Evolutionary conservation across 92 coral and sea anemone species (phyloP), one percentile per base, ranked within the genome.

Genomic region (Montipora capitata): DNA sequence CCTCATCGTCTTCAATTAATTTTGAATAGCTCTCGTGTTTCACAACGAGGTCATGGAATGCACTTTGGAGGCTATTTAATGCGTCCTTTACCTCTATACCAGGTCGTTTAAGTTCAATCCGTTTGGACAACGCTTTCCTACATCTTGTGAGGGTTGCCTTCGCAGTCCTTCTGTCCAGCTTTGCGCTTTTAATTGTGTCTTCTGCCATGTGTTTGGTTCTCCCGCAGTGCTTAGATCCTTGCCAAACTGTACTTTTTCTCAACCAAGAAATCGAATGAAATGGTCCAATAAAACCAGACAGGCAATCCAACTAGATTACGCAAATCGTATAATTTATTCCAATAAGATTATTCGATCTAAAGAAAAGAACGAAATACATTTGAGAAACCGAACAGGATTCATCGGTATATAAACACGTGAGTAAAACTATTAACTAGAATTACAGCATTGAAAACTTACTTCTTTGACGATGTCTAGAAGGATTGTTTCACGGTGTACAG

Each of bases 1-100:
- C 92, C 59, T 76, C 94, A 42, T 85, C 82, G 62, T 91, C 94
- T 62, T 86, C 94, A 12, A 86, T 68, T 5, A 79, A 62, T 85
- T 67, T 87, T 27, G 61, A 43, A 68, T 65, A 87, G 41, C 43
- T 56, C 51, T 91, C 94, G 43, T 87, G 94, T 63, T 68, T 80
- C 41, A 15, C 58, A n/a, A 66, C 90, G 18, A 92, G 62, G 42
- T 71, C 83, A 18, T 18, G 20, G 20, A 18, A 18, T 18, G 20
- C 20, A 18, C 0, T 18, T 18, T 18, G 20, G 20, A 58, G 20
- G 20, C 20, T 18, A 18, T 18, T 18, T 18, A 18, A 18, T 18
- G 20, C 20, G 20, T 18, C 20, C 20, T 51, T 78, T 78, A 92
- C 83, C 85, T 92, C 92, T 70, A 61, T 38, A n/a, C 44, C 87